Percentiles rank a stretch among this genome's conserved stretches.
Conservation (phyloP, 2,888 invertebrate species). For the Leptodirus hochenwartii region DNA sequence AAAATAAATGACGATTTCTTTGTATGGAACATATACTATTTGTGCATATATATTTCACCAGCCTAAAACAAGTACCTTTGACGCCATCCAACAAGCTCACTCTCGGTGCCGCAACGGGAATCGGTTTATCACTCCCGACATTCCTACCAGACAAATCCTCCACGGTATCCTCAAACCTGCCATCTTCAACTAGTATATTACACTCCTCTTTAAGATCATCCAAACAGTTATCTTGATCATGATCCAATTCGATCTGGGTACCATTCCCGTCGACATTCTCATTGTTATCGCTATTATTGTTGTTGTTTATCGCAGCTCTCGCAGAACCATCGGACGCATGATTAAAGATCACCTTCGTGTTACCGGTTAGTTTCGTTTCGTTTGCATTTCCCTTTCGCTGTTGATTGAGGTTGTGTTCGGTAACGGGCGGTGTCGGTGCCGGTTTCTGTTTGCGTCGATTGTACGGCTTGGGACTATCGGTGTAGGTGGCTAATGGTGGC, state of each 20-base stretch:
- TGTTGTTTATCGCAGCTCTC: slow-evolving; percentile 3
- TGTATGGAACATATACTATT: no score
- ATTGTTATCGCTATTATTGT: neutral
- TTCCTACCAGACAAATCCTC: no score
- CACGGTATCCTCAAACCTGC: no score
- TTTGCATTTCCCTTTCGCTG: neutral
- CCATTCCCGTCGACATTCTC: slow-evolving; percentile 10
- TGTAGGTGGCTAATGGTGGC: slow-evolving; percentile 19
- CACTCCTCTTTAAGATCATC: neutral
- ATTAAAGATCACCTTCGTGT: no score
- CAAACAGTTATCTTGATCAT: slow-evolving; percentile 18
- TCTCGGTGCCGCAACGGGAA: slow-evolving; percentile 12
- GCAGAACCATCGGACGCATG: neutral
- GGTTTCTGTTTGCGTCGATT: slow-evolving; percentile 56
- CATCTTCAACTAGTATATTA: no score
- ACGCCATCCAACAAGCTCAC: slow-evolving; percentile 30
- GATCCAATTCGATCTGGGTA: slow-evolving; percentile 28
- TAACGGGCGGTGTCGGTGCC: slow-evolving; percentile 40
- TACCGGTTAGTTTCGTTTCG: no score
- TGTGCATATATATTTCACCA: no score
- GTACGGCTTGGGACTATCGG: slow-evolving; percentile 42
- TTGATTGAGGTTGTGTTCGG: neutral
- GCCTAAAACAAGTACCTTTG: no score
- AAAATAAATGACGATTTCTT: no score
- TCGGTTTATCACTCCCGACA: slow-evolving; percentile 1